Evolutionary conservation across 2,888 invertebrate genomes (phyloP).

Genomic region (Lepetodrilus schrolli): DNA sequence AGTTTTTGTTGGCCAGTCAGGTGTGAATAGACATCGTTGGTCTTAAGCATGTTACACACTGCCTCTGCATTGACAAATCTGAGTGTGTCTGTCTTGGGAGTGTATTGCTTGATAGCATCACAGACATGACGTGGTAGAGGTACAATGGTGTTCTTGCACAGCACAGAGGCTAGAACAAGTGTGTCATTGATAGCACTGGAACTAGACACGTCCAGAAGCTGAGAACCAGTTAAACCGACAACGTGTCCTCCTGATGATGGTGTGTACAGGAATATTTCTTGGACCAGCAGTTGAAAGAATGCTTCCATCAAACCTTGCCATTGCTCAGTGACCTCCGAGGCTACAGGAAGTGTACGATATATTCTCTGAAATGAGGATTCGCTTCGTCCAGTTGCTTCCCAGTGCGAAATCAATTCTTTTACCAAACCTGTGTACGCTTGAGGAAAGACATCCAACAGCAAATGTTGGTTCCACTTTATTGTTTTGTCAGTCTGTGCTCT

Average conservation of each 20-base stretch:
- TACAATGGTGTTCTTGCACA: background rate
- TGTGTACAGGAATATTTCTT: background rate
- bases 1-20: background rate
- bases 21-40: background rate
- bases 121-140: background rate
- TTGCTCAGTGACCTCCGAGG: background rate
- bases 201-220: too few relatives aligned
- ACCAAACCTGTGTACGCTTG: background rate
- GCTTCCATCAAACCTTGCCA: background rate
- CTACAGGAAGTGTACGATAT: background rate
- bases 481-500: background rate
- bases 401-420: background rate
- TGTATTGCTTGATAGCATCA: background rate
- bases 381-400: background rate
- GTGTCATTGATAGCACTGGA: slow-evolving; percentile 1
- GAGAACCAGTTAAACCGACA: too few relatives aligned
- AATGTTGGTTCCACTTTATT: background rate
- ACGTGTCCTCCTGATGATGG: slow-evolving; percentile 37
- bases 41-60: background rate
- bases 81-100: background rate
- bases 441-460: background rate
- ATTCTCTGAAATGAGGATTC: background rate
- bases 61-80: background rate
- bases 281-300: background rate
- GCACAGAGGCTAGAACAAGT: background rate